Evolutionary conservation across 2,888 invertebrate species (phyloP), one percentile per base, ranked within the genome.

Genomic region (Ophion slaviceki): DNA sequence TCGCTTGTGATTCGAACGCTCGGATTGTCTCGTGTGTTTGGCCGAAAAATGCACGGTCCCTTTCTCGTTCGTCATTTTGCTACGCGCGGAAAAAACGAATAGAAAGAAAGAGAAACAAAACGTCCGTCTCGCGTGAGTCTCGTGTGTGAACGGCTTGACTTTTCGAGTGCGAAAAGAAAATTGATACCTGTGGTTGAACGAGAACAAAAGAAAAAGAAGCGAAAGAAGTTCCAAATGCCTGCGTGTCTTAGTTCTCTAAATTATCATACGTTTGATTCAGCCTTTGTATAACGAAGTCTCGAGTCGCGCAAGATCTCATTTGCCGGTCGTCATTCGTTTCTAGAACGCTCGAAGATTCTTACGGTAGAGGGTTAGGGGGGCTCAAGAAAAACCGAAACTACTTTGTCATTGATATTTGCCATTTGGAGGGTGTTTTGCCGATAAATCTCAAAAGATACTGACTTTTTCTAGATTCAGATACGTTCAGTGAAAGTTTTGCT

Each of bases 1-100:
- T 87, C 78, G 72, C 75, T 83, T 81, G 86, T 82, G 75, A 88
- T 83, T 80, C 75, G 85, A 82, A 90, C 86, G 88, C 87, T 88
- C 40, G 82, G 89, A 91, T 90, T 91, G 86, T 86, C 86, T 76
- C 77, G 72, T 70, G 77, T 75, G 82, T 62, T 71, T 8, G 47
- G 61, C 45, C 68, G 17, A 53, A 82, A 88, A 86, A 67, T 81
- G 83, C 83, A 78, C 81, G 78, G 78, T 5, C 20, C 59, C 17
- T 20, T n/a, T n/a, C 53, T 53, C 36, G 47, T 45, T 80, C 24
- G 61, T 74, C 28, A 67, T 80, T 68, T 20, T 53, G 53, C 11
- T 53, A 53, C 53, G 62, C 11, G 10, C 72, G 40, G 36, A 61
- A 64, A 62, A 79, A 20, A 74, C 20, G 10, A 79, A 71, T 36